Percentiles rank a stretch among this genome's conserved stretches.
Evolutionary conservation across 2,888 invertebrate genomes (phyloP).

Genomic region (Andrena trimmerana): DNA sequence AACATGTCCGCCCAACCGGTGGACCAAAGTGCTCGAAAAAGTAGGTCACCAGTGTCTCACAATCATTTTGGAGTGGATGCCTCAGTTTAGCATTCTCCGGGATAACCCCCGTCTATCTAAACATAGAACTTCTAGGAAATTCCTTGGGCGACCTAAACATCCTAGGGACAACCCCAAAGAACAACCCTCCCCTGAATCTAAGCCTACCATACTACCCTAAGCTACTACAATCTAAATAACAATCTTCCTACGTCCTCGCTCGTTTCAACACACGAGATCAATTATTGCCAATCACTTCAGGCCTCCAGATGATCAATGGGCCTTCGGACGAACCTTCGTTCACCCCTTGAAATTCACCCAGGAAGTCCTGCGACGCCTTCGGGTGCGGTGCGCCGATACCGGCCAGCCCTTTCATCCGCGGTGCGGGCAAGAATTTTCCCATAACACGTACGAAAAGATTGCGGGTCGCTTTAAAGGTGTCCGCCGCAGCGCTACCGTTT

Average conservation of each 20-base stretch:
- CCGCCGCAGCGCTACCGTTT: constrained; percentile 78
- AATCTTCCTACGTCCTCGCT: background rate
- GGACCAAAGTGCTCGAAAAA: background rate
- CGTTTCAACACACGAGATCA: too few species aligned
- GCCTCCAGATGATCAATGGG: too few species aligned
- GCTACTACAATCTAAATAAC: background rate
- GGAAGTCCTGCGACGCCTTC: background rate
- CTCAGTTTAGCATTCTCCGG: background rate
- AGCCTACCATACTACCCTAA: background rate
- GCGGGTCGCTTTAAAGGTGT: constrained; percentile 63
- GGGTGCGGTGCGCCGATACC: background rate
- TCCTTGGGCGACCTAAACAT: background rate
- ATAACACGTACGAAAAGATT: constrained; percentile 42
- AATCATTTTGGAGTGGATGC: background rate
- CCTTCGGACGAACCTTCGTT: background rate
- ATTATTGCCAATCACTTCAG: too few species aligned
- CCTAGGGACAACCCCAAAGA: background rate
- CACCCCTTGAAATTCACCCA: background rate
- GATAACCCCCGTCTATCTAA: background rate
- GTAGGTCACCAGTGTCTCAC: background rate
- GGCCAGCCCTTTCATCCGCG: background rate
- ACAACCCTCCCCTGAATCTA: background rate
- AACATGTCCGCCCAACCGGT: too few species aligned
- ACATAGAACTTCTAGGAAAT: background rate
- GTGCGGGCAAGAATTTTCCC: constrained; percentile 36